Percentiles rank a stretch among this genome's conserved stretches.
Conservation (phyloP, 2,797 vertebrate genomes). For the Xenops minutus region DNA sequence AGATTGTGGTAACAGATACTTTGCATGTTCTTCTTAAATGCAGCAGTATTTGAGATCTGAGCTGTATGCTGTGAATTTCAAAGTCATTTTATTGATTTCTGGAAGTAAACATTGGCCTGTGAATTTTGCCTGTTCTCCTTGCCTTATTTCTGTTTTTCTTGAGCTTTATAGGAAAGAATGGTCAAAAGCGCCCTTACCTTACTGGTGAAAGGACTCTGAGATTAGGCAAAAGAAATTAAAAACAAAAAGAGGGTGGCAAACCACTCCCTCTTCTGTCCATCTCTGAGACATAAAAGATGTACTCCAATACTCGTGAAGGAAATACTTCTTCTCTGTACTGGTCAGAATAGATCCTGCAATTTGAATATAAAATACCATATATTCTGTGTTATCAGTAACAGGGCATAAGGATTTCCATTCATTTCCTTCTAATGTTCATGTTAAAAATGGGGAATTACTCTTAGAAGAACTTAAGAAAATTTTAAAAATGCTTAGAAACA, state of each 20-base stretch:
- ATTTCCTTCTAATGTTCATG: background rate
- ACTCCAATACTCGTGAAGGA: background rate
- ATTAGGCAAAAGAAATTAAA: background rate
- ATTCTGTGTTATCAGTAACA: background rate
- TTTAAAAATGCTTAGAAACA: background rate
- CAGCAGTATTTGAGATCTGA: background rate
- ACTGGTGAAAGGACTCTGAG: background rate
- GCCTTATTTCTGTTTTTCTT: background rate
- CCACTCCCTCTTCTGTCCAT: background rate
- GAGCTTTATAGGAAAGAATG: background rate
- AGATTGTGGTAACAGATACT: background rate
- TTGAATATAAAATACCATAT: background rate
- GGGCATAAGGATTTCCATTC: background rate
- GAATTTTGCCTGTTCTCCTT: background rate
- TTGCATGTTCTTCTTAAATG: background rate
- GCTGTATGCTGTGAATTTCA: background rate
- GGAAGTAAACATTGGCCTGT: background rate
- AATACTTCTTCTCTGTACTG: background rate
- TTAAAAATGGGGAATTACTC: background rate
- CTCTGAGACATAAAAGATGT: background rate
- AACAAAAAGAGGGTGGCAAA: background rate
- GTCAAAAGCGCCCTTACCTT: background rate
- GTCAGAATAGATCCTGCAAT: background rate
- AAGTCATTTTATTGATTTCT: background rate
- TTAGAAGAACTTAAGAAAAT: background rate